Evolutionary conservation across 2,113 vertebrate genomes (phyloP), one percentile per base, ranked within the genome.

Genomic region (Apteryx mantelli): DNA sequence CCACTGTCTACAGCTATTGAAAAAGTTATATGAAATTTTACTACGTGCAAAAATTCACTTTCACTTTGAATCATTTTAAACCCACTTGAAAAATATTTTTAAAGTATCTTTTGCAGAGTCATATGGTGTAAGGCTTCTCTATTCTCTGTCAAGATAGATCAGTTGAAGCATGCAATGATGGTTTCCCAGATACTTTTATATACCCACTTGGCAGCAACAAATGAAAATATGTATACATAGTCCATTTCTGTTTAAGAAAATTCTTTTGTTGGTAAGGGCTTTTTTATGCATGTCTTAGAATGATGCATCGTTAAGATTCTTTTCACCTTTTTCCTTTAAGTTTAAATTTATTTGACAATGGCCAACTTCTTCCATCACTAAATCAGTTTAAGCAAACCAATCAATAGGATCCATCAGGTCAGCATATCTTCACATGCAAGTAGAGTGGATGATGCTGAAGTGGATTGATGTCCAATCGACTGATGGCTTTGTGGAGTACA

Each of bases 1-100:
- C 95, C 78, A 76, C 69, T 75, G 46, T 93, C 55, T 88, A 42
- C n/a, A 85, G 58, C 83, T 87, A 52, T 93, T 95, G 74, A 52
- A 89, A 94, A 95, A 95, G 30, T 95, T 89, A 74, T 52, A 70
- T 73, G 48, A 91, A 89, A 82, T 97, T 89, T 95, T 88, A 89
- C 28, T 89, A 42, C 34, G 91, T 91, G 36, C 81, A 97, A 95
- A 92, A 89, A 89, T 64, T 88, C 36, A 56, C 13, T 88, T 71
- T 88, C 71, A 68, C 80, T 19, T 86, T 82, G 82, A 55, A 77
- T 77, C 87, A 42, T 95, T 95, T 95, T 93, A 91, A 95, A 92
- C 7, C 11, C 60, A 26, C 44, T 89, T 91, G 71, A 94, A 93
- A 91, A 95, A 88, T 69, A 86, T 18, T 88, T 86, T 28, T 12